A percentile compares a stretch with the other conserved stretches of the same genome.
phyloP scores from a whole-genome alignment of 2,888 invertebrate genomes.

The Heliconius erato region DNA sequence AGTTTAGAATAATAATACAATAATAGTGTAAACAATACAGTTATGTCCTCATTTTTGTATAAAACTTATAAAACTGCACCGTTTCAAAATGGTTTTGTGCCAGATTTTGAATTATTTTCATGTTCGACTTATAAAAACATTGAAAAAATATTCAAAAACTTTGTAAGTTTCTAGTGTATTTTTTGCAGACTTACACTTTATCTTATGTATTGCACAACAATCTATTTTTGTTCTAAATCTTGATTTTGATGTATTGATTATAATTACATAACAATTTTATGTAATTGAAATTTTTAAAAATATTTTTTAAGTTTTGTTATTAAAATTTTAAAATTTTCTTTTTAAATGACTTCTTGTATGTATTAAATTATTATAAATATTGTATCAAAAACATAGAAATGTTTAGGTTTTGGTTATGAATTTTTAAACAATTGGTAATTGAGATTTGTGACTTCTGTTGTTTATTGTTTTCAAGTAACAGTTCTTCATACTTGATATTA shows the following conservation, averaged over 20 bases:
- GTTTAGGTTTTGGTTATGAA: too few species aligned
- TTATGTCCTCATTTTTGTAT: constrained; percentile 75
- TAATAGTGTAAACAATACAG: constrained; percentile 5
- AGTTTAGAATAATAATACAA: not conserved
- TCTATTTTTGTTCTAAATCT: not conserved
- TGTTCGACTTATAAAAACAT: constrained; percentile 65
- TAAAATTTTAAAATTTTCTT: too few species aligned
- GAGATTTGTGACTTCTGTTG: too few species aligned
- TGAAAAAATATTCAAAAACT: constrained; percentile 60
- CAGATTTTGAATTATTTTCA: constrained; percentile 64
- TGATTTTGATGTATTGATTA: not conserved
- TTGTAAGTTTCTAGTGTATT: constrained; percentile 50
- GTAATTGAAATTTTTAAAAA: not conserved
- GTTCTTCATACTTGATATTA: too few species aligned
- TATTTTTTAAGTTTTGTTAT: too few species aligned
- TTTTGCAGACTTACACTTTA: not conserved
- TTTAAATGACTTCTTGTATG: too few species aligned
- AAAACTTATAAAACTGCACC: constrained; percentile 76
- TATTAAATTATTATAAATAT: too few species aligned
- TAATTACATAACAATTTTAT: constrained; percentile 14
- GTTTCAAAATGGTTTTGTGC: constrained; percentile 72
- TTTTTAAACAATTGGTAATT: too few species aligned
- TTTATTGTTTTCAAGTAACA: too few species aligned
- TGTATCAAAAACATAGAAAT: too few species aligned
- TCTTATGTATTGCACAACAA: constrained; percentile 17